A percentile compares a stretch with the other conserved stretches of the same genome.
phyloP scores from a whole-genome alignment of 1,140 invertebrate species.

The Andricus grossulariae region DNA sequence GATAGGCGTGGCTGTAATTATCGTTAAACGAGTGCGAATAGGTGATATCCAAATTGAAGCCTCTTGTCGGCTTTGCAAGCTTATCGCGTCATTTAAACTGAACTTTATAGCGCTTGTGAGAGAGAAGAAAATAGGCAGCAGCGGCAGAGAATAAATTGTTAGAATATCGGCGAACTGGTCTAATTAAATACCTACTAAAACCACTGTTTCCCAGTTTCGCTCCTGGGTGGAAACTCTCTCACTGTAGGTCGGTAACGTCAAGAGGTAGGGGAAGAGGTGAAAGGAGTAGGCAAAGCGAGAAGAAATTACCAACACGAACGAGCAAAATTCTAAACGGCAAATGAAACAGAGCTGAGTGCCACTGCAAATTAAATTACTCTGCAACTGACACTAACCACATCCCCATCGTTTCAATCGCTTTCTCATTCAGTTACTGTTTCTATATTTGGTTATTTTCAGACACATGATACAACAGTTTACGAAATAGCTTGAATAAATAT shows the following conservation, averaged over 20 bases:
- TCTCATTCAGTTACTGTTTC: background rate
- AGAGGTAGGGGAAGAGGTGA: background rate
- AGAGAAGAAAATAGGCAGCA: background rate
- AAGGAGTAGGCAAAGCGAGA: constrained; percentile 29
- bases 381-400: background rate
- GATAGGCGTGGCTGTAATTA: no score
- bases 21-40: background rate
- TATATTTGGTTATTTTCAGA: background rate
- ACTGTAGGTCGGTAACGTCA: background rate
- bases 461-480: background rate
- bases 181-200: constrained; percentile 57
- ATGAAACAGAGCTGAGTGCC: constrained; percentile 34
- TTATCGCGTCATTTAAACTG: background rate
- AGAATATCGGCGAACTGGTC: constrained; percentile 33
- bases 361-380: constrained; percentile 48
- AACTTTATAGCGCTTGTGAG: background rate
- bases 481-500: constrained; percentile 4
- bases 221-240: constrained; percentile 11
- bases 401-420: background rate
- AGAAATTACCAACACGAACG: constrained; percentile 46
- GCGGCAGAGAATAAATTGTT: constrained; percentile 42
- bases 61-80: background rate
- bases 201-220: constrained; percentile 8
- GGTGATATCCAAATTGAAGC: background rate
- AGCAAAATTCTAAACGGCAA: constrained; percentile 46